Evolutionary conservation across 2,888 invertebrate species (phyloP).

Genomic region (Brachylomia viminalis): DNA sequence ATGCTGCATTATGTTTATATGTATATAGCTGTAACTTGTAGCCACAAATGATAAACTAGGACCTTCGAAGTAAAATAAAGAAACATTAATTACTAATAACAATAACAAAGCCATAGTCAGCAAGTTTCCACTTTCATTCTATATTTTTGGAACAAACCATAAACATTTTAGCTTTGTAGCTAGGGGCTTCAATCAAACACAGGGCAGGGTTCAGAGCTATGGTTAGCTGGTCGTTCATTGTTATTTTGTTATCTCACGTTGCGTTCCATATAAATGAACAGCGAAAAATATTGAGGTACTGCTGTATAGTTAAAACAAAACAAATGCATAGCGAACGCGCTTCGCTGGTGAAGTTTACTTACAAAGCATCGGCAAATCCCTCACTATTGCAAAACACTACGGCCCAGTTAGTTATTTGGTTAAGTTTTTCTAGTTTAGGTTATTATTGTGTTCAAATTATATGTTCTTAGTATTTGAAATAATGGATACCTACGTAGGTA

Average conservation of each 20-base stretch:
- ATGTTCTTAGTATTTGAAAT: conserved; percentile 7
- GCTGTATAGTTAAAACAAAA: not conserved
- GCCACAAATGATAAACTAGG: too few species aligned
- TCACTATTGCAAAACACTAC: not conserved
- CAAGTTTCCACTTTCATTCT: not conserved
- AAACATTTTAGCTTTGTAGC: not conserved
- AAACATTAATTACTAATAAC: too few species aligned
- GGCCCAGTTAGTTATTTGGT: conserved; percentile 3
- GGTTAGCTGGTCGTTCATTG: not conserved
- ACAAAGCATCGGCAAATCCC: not conserved
- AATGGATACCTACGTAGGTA: conserved; percentile 20
- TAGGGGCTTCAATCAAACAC: not conserved
- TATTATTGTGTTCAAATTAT: conserved; percentile 18
- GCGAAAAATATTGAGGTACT: not conserved
- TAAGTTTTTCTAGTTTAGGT: conserved; percentile 36
- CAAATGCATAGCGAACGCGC: not conserved
- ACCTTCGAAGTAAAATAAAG: too few species aligned
- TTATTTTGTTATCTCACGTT: not conserved
- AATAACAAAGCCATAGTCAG: too few species aligned
- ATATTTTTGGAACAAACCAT: not conserved
- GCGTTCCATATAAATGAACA: not conserved
- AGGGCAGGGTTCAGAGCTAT: not conserved
- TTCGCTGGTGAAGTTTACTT: not conserved
- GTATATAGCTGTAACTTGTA: too few species aligned
- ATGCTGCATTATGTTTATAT: too few species aligned